Conservation (phyloP, 2,113 vertebrate genomes). For the Scophthalmus maximus region DNA sequence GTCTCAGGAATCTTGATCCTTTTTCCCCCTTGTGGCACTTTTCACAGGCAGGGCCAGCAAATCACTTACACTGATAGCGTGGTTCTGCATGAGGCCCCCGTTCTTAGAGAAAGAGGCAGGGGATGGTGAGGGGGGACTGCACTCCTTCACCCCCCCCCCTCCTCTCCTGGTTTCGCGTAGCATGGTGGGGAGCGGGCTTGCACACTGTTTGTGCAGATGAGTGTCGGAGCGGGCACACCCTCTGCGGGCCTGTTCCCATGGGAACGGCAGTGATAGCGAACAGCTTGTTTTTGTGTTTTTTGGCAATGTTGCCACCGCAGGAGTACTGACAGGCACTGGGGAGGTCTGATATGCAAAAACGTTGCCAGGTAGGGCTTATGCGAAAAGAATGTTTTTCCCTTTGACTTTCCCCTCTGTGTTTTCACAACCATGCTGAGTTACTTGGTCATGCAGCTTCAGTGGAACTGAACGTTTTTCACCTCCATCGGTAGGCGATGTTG, state of each 20-base stretch:
- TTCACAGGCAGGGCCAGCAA: slow-evolving; percentile 66
- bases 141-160: neutral
- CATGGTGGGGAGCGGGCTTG: slow-evolving; percentile 46
- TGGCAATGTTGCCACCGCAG: slow-evolving; percentile 69
- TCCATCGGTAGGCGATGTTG: slow-evolving; percentile 28
- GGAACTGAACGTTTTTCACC: slow-evolving; percentile 44
- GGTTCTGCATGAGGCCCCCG: slow-evolving; percentile 35
- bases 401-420: slow-evolving; percentile 56
- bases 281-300: slow-evolving; percentile 80
- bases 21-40: slow-evolving; percentile 63
- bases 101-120: slow-evolving; percentile 23
- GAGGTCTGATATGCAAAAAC: slow-evolving; percentile 75
- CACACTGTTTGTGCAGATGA: slow-evolving; percentile 75
- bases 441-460: slow-evolving; percentile 37
- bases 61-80: slow-evolving; percentile 66
- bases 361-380: slow-evolving; percentile 69
- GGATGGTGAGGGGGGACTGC: neutral
- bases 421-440: slow-evolving; percentile 41
- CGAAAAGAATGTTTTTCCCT: slow-evolving; percentile 51
- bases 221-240: slow-evolving; percentile 72
- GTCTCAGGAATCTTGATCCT: slow-evolving; percentile 78
- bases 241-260: slow-evolving; percentile 77
- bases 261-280: slow-evolving; percentile 75
- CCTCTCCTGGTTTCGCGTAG: slow-evolving; percentile 31
- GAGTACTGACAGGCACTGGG: slow-evolving; percentile 71